These are phyloP conservation scores for Listrodromus nycthemerus DNA, from an alignment of 2,888 invertebrate genomes.

Conservation along the genomic window DNA sequence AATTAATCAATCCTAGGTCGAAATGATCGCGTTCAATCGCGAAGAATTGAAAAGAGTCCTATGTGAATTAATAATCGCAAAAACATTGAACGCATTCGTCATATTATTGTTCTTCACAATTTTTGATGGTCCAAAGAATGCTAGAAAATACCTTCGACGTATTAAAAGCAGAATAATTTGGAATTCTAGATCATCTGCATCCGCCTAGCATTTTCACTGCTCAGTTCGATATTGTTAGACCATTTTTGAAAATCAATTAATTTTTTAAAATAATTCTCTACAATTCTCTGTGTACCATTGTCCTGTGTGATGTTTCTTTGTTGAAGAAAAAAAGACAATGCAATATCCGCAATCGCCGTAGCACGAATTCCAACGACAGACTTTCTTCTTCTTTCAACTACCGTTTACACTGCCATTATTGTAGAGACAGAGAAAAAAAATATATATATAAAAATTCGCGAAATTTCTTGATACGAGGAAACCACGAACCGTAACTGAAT, in stretches of 20 bases:
- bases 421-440: slow-evolving; percentile 52
- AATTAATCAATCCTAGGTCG: neutral
- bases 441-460: slow-evolving; percentile 40
- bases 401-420: slow-evolving; percentile 67
- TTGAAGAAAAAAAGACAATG: slow-evolving; percentile 1
- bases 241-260: neutral
- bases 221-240: neutral
- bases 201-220: neutral
- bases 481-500: slow-evolving; percentile 55
- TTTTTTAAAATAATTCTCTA: neutral
- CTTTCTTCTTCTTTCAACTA: slow-evolving; percentile 31
- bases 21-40: neutral
- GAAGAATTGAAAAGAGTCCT: neutral
- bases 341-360: slow-evolving; percentile 4
- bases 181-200: neutral
- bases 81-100: neutral
- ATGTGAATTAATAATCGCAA: neutral
- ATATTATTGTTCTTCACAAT: neutral
- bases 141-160: neutral
- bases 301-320: neutral
- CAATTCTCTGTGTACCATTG: neutral
- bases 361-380: slow-evolving; percentile 42
- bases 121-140: neutral
- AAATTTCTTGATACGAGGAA: slow-evolving; percentile 59
- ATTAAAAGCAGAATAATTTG: neutral